Evolutionary conservation across 1,140 invertebrate genomes (phyloP).

Genomic region (Saxidomus purpurata): DNA sequence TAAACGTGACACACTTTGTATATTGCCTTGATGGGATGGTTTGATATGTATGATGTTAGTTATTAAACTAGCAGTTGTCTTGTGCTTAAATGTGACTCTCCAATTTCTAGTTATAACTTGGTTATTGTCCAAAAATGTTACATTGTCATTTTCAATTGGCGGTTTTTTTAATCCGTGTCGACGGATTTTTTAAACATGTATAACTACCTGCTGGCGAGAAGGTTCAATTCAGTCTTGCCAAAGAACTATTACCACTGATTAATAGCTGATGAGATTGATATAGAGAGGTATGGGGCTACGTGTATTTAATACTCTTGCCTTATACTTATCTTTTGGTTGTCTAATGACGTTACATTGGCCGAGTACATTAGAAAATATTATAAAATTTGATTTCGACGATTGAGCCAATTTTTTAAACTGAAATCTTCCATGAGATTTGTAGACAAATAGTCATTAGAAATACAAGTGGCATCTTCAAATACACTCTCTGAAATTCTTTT

Average conservation of each 20-base stretch:
- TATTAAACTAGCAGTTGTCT: neutral
- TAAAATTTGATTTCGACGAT: neutral
- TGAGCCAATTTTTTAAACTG: neutral
- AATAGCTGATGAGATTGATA: neutral
- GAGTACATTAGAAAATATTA: no score
- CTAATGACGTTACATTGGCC: neutral
- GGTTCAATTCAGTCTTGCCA: neutral
- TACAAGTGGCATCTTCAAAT: neutral
- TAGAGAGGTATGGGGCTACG: neutral
- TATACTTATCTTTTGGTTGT: neutral
- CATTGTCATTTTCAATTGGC: neutral
- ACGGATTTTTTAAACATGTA: neutral
- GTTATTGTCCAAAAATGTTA: slow-evolving; percentile 14
- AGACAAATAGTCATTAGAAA: neutral
- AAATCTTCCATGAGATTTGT: neutral
- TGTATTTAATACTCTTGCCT: neutral
- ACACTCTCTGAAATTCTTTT: neutral
- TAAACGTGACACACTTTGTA: no score
- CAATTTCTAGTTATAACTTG: neutral
- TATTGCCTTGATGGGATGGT: neutral
- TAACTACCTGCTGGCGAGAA: neutral
- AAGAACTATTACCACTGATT: neutral
- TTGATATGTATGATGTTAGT: neutral
- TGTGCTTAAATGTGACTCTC: neutral
- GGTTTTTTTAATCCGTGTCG: neutral